Conservation (phyloP, 1,140 invertebrate genomes). For the Rhizoglyphus robini region DNA sequence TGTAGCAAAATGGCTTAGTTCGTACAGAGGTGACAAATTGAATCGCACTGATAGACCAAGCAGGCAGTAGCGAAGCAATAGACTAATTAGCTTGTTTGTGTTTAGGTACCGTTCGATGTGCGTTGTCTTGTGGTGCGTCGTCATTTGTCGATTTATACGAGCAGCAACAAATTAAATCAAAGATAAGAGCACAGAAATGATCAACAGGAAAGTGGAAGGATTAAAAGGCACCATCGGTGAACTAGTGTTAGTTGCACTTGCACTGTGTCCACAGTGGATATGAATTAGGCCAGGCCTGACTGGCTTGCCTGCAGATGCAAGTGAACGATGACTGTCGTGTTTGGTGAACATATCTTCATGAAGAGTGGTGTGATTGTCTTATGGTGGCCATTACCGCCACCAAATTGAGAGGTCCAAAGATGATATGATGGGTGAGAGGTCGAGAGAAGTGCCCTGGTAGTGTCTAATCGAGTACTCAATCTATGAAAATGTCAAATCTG, state of each 20-base stretch:
- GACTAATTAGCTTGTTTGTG: slow-evolving; percentile 13
- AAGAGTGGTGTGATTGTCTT: not conserved
- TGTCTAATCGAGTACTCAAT: not conserved
- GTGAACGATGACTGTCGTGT: slow-evolving; percentile 6
- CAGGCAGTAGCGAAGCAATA: not conserved
- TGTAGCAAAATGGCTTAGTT: no score
- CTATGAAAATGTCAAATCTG: not conserved
- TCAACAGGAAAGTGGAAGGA: not conserved
- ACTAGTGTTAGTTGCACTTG: no score
- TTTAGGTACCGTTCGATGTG: not conserved
- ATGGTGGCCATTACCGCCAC: not conserved
- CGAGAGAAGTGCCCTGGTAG: not conserved
- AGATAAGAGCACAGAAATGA: not conserved
- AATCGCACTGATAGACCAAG: no score
- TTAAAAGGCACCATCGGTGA: not conserved
- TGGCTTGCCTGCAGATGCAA: no score
- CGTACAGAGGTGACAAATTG: slow-evolving; percentile 1
- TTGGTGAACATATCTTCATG: not conserved
- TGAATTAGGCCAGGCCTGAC: not conserved
- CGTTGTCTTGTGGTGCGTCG: no score
- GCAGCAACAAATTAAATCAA: slow-evolving; percentile 1
- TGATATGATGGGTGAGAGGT: not conserved
- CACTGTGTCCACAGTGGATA: not conserved
- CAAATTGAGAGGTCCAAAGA: not conserved
- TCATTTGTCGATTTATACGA: no score